Evolutionary conservation across 92 coral and sea anemone species (phyloP).

Genomic region (Siderastrea siderea): DNA sequence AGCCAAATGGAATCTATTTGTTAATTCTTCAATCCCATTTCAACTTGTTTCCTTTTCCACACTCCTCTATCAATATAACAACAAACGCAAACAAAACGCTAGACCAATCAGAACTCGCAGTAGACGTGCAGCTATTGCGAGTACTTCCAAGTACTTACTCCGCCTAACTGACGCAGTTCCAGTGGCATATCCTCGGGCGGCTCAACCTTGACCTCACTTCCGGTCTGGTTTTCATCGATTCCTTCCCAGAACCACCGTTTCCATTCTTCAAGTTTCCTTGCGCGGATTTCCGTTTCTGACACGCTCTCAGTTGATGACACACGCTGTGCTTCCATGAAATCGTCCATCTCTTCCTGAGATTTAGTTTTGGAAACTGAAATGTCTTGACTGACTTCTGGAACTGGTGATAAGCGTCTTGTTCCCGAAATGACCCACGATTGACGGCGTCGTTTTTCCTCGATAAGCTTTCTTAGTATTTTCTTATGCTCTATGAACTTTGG

Average conservation of each 20-base stretch:
- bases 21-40: too few relatives aligned
- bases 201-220: constrained; percentile 11
- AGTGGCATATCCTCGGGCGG: constrained; percentile 45
- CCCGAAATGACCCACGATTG: background rate
- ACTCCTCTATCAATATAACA: too few relatives aligned
- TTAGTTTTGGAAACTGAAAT: background rate
- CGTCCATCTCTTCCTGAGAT: constrained; percentile 64
- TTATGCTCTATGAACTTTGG: constrained; percentile 84
- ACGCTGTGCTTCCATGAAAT: constrained; percentile 75
- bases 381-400: background rate
- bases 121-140: background rate
- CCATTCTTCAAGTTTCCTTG: constrained; percentile 74
- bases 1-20: too few relatives aligned
- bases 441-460: constrained; percentile 27
- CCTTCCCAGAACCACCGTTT: constrained; percentile 84
- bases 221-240: constrained; percentile 37
- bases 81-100: too few relatives aligned
- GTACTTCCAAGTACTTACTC: constrained; percentile 19
- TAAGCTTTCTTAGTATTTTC: constrained; percentile 13
- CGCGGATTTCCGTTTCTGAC: constrained; percentile 40
- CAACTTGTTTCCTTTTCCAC: too few relatives aligned
- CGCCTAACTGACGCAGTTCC: constrained; percentile 42
- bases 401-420: background rate
- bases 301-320: constrained; percentile 85
- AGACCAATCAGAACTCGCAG: background rate